Conservation (phyloP, 2,797 vertebrate species). For the Chloroceryle inda region DNA sequence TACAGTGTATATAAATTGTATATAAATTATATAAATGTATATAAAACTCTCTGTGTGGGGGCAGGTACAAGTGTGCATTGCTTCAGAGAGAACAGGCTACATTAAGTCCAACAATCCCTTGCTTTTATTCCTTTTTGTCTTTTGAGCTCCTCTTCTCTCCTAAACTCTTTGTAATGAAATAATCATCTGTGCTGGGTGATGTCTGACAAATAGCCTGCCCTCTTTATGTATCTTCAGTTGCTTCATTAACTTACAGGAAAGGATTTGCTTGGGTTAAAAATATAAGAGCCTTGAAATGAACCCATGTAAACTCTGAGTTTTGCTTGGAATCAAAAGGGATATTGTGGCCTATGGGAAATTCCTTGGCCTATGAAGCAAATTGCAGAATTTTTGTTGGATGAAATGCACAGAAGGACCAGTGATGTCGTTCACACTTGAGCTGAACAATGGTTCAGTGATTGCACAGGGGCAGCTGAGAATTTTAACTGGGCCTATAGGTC, state of each 20-base stretch:
- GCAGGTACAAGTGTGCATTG: background rate
- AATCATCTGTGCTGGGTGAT: background rate
- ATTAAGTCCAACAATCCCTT: background rate
- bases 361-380: background rate
- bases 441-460: background rate
- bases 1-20: background rate
- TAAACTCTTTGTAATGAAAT: background rate
- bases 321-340: background rate
- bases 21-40: no score
- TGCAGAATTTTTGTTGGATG: background rate
- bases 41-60: no score
- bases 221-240: background rate
- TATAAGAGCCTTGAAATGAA: background rate
- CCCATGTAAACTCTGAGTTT: background rate
- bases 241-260: background rate
- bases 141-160: background rate
- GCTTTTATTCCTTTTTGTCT: background rate
- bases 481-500: background rate
- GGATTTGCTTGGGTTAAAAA: background rate
- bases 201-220: background rate
- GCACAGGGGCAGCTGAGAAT: background rate
- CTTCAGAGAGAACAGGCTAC: background rate
- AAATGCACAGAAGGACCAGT: background rate
- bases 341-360: background rate
- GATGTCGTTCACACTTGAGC: background rate